phyloP scores from a whole-genome alignment of 2,888 invertebrate species.

The Polyommatus icarus region DNA sequence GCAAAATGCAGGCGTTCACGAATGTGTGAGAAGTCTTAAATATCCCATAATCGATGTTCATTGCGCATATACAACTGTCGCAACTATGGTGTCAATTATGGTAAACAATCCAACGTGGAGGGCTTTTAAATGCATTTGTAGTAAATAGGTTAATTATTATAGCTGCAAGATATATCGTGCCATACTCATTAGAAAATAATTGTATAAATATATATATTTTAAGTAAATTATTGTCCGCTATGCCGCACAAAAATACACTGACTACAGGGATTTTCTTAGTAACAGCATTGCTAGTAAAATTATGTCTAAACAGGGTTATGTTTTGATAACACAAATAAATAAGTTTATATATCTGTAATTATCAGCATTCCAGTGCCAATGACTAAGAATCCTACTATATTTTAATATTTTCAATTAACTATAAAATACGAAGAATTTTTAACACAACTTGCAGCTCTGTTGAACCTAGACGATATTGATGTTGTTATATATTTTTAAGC shows the following conservation, averaged over 20 bases:
- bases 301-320: too few species aligned
- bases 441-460: slow-evolving; percentile 33
- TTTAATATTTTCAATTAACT: neutral
- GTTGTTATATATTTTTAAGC: slow-evolving; percentile 39
- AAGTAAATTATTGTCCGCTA: neutral
- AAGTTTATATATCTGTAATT: neutral
- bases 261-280: neutral
- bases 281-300: neutral
- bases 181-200: slow-evolving; percentile 47
- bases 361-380: neutral
- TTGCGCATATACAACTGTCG: neutral
- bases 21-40: neutral
- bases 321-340: neutral
- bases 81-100: neutral
- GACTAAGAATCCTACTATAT: neutral
- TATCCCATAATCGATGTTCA: neutral
- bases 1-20: neutral
- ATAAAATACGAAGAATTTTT: neutral
- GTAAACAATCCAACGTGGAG: neutral
- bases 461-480: slow-evolving; percentile 17
- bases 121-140: slow-evolving; percentile 44
- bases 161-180: slow-evolving; percentile 48
- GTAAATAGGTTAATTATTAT: slow-evolving; percentile 15
- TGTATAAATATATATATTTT: neutral
- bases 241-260: neutral